phyloP scores from a whole-genome alignment of 2,888 invertebrate genomes.

The Molorchus minor region DNA sequence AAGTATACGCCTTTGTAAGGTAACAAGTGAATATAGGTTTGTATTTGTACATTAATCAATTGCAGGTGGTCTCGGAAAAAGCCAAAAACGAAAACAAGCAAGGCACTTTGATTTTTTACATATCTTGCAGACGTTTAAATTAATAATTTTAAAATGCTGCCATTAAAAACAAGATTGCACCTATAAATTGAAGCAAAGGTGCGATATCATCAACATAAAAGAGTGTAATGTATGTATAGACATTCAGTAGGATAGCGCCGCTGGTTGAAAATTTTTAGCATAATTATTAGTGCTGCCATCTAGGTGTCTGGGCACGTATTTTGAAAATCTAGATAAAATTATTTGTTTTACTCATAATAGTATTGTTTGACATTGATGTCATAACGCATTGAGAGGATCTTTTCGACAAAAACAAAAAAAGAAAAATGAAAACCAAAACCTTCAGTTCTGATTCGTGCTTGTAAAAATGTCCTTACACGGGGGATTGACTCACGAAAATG shows the following conservation, averaged over 20 bases:
- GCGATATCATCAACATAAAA: background rate
- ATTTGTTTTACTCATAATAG: no score
- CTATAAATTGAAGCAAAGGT: background rate
- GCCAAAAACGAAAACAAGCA: constrained; percentile 23
- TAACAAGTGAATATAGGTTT: constrained; percentile 12
- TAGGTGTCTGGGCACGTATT: no score
- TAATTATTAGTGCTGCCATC: background rate
- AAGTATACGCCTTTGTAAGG: constrained; percentile 12
- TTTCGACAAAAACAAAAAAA: no score
- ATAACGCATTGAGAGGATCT: no score
- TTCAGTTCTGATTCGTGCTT: no score
- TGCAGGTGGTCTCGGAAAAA: constrained; percentile 15
- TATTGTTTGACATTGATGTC: no score
- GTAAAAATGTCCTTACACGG: no score
- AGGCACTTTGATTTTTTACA: constrained; percentile 29
- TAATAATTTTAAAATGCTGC: background rate
- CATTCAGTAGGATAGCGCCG: background rate
- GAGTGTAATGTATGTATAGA: background rate
- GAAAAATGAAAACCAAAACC: no score
- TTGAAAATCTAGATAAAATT: no score
- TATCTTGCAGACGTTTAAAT: background rate
- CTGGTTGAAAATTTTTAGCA: background rate
- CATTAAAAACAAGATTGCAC: background rate
- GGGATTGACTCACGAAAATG: no score
- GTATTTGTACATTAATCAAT: constrained; percentile 25